Evolutionary conservation across 2,888 invertebrate genomes (phyloP).

Genomic region (Eupithecia subfuscata): DNA sequence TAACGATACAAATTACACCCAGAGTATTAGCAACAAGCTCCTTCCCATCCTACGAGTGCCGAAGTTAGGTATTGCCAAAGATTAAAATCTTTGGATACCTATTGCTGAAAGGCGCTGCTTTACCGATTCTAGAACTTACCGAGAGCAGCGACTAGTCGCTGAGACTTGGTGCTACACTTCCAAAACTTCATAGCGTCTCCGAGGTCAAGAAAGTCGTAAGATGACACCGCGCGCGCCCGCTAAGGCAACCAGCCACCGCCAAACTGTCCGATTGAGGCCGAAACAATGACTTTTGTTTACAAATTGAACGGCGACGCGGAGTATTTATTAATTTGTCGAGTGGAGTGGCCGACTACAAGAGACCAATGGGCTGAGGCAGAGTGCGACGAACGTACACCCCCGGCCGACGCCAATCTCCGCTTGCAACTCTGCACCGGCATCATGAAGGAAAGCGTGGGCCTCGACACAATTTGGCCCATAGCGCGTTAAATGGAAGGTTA

Average conservation of each 20-base stretch:
- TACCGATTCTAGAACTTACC: constrained; percentile 58
- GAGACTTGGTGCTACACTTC: constrained; percentile 72
- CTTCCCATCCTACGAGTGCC: constrained; percentile 18
- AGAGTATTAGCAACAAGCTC: background rate
- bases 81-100: no score
- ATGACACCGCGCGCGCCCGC: constrained; percentile 68
- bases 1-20: background rate
- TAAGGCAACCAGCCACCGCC: constrained; percentile 71
- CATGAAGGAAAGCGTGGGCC: constrained; percentile 75
- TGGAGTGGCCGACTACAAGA: constrained; percentile 63
- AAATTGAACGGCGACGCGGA: constrained; percentile 70
- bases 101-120: background rate
- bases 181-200: constrained; percentile 74
- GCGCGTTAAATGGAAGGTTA: constrained; percentile 39
- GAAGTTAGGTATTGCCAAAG: background rate
- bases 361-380: constrained; percentile 69
- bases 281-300: constrained; percentile 84
- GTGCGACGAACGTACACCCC: constrained; percentile 71
- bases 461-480: constrained; percentile 55
- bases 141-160: constrained; percentile 59
- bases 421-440: constrained; percentile 53
- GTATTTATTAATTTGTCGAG: constrained; percentile 76
- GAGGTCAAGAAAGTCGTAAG: constrained; percentile 54
- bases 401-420: constrained; percentile 60
- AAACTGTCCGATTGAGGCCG: constrained; percentile 73